A percentile compares a stretch with the other conserved stretches of the same genome.
Conservation (phyloP, 2,113 vertebrate species). For the Oncorhynchus keta region DNA sequence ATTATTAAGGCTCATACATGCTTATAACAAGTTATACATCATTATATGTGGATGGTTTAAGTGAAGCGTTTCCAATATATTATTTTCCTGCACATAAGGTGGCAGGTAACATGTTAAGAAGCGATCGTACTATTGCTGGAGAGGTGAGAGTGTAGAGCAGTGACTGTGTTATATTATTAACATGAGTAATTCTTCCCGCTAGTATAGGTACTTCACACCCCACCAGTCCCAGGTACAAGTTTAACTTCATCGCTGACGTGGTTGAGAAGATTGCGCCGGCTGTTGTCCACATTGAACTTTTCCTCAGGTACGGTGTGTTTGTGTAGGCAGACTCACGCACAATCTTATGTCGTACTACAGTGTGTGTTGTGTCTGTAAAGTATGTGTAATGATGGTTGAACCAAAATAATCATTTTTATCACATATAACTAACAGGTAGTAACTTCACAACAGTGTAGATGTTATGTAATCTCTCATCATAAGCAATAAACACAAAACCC, state of each 20-base stretch:
- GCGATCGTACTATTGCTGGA: not conserved
- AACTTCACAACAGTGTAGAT: too few relatives aligned
- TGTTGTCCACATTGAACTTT: constrained; percentile 95
- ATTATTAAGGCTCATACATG: too few relatives aligned
- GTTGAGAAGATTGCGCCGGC: constrained; percentile 95
- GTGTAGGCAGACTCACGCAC: not conserved
- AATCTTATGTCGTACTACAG: too few relatives aligned
- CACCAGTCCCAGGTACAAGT: constrained; percentile 89
- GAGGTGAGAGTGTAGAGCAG: not conserved
- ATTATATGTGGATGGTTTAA: too few relatives aligned
- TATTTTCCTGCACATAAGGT: too few relatives aligned
- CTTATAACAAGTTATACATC: too few relatives aligned
- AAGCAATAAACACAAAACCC: too few relatives aligned
- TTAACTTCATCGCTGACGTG: constrained; percentile 97
- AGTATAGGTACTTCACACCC: constrained; percentile 85
- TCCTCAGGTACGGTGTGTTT: constrained; percentile 79
- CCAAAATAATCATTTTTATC: too few relatives aligned
- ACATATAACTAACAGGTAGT: too few relatives aligned
- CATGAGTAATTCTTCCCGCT: constrained; percentile 77
- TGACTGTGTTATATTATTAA: constrained; percentile 53
- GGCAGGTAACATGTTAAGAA: too few relatives aligned
- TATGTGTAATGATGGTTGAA: not conserved
- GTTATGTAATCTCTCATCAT: too few relatives aligned
- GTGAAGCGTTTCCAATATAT: too few relatives aligned
- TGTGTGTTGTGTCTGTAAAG: not conserved